A percentile compares a stretch with the other conserved stretches of the same genome.
These are phyloP conservation scores for Cephus sareptanus DNA, from an alignment of 2,888 invertebrate genomes.

Conservation along the genomic window DNA sequence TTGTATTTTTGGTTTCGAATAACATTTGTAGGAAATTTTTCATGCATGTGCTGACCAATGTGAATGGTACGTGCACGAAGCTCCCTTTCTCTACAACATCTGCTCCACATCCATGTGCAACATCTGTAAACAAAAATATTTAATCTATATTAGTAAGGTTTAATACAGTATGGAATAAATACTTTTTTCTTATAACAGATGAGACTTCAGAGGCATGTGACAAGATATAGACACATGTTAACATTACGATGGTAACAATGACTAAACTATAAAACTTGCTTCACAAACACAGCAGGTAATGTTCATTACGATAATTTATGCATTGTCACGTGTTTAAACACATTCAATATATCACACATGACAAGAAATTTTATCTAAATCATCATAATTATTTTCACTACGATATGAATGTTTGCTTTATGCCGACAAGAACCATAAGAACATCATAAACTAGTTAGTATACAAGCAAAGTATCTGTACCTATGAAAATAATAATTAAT, in stretches of 20 bases:
- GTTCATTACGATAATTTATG: neutral
- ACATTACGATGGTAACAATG: neutral
- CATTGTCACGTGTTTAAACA: neutral
- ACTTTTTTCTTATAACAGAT: neutral
- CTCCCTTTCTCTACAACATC: conserved; percentile 80
- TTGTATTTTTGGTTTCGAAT: conserved; percentile 99
- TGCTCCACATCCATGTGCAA: conserved; percentile 79
- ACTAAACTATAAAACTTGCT: neutral
- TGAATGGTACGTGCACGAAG: conserved; percentile 81
- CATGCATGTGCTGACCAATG: conserved; percentile 80
- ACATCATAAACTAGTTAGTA: neutral
- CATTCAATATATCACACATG: neutral
- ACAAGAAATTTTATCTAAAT: neutral
- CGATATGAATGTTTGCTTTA: neutral
- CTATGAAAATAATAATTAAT: neutral
- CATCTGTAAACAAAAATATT: conserved; percentile 72
- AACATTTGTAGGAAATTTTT: conserved; percentile 93
- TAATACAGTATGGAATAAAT: neutral
- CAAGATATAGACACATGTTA: neutral
- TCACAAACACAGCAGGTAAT: neutral
- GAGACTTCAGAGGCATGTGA: neutral
- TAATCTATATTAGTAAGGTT: neutral
- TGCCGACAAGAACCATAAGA: neutral
- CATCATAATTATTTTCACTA: neutral
- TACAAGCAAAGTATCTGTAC: neutral